Base-by-base conservation (phyloP, 2,113 vertebrate species). In the Labeo catla region DNA sequence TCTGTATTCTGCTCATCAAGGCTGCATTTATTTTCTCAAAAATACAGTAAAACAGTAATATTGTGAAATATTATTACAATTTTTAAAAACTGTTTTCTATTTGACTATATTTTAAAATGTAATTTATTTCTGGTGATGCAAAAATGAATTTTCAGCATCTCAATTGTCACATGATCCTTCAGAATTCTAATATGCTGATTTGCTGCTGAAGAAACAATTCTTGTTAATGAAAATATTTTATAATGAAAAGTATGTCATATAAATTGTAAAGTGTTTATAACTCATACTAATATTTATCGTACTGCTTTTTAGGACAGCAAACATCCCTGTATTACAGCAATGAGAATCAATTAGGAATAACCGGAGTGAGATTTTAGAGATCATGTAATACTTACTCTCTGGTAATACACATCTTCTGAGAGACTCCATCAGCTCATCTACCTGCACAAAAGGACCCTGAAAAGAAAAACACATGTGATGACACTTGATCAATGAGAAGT, bases 371-470 rank as follows among this genome's bases (percentile, higher is more conserved):
- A 47, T 76, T 15, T 77, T 4, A 19, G 43, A 68, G 19, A 43
- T 7, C 28, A 78, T 4, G 21, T 4, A n/a, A 57, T 86, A 96
- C 98, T 96, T 96, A 99, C 98, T 97, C 36, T 98, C 97, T 91
- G 98, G 98, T 90, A 99, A 95, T 89, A 96, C 97, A 93, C 97
- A 99, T 96, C 97, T 97, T 94, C 98, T 95, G 84, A 99, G 96
- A 90, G 95, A 95, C 92, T 99, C 98, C 94, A 99, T 97, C 90
- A 99, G 91, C 92, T 99, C 98, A 93, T 99, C 98, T 89, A 99
- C 98, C 95, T 99, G 97, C 74, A 99, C 98, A 94, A 99, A 99
- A 9, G 98, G 98, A 90, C 98, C 98, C 98, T 99, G 80, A 89
- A 65, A 86, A 4, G 19, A 88, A 21, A 90, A 2, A 28, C 16